Base-by-base conservation (phyloP, 2,888 invertebrate genomes). In the Eurytoma californica region DNA sequence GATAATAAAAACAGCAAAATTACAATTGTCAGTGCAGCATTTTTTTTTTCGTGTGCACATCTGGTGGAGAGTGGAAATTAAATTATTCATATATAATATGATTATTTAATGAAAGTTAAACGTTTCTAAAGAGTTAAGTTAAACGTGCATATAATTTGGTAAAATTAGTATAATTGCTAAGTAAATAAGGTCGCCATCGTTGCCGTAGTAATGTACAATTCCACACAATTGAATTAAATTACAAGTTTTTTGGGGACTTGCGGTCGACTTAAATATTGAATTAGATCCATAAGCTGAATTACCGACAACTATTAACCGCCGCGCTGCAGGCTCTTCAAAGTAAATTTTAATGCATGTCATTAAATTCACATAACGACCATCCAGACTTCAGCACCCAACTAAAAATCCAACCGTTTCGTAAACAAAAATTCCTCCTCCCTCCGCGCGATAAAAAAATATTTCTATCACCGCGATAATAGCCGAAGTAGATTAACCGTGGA, bases 211-310 rank as follows among this genome's bases (percentile, higher is more conserved):
- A 65, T 72, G 18, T 65, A 39, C 16, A 30, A 72, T 65, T 63
- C 20, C 47, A 5, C 53, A 16, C 72, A 28, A 69, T 69, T 53
- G 28, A 65, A 18, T 24, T 0, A 20, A 57, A 28, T 69, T 76
- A 18, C 28, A 55, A 47, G 18, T 58, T 18, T 58, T 67, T 74
- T 3, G 20, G 7, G 13, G 7, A 47, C 39, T 55, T 65, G 65
- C 47, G 20, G 55, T 66, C 18, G 51, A 39, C 55, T 18, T 55
- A 30, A 63, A 53, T 51, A 72, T 65, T 49, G 24, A 30, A 20
- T 58, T 3, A 13, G 18, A 14, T 49, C 12, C n/a, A 0, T n/a
- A 1, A 63, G 20, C 12, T 20, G 61, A 72, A 72, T 69, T 69
- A 47, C 57, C 0, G 3, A 4, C 9, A 60, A 70, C 2, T 51